A percentile compares a stretch with the other conserved stretches of the same genome.
Conservation (phyloP, 2,888 invertebrate species). For the Nasonia oneida region DNA sequence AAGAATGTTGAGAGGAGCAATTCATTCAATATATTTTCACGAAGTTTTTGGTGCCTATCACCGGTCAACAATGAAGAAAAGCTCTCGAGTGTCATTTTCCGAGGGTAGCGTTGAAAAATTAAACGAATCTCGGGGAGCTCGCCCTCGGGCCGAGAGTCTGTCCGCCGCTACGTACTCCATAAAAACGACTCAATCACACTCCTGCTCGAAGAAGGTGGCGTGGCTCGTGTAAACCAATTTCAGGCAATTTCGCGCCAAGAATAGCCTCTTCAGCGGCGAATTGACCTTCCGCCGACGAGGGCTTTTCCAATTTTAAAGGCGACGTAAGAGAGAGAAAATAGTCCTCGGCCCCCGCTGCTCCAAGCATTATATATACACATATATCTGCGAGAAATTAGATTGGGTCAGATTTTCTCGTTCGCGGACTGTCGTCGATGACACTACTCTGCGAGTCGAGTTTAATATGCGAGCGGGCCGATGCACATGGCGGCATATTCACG, state of each 20-base stretch:
- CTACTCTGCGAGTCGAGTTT: slow-evolving; percentile 42
- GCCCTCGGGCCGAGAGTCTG: slow-evolving; percentile 16
- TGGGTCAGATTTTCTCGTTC: slow-evolving; percentile 66
- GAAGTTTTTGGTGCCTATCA: neutral
- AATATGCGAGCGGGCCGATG: slow-evolving; percentile 52
- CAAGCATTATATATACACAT: neutral
- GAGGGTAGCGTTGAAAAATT: slow-evolving; percentile 66
- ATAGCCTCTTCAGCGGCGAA: slow-evolving; percentile 74
- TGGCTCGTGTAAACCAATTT: slow-evolving; percentile 78
- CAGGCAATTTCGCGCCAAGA: slow-evolving; percentile 79
- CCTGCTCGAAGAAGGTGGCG: slow-evolving; percentile 64
- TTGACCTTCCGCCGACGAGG: slow-evolving; percentile 64
- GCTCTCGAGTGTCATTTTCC: slow-evolving; percentile 43
- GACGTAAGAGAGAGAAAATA: slow-evolving; percentile 46
- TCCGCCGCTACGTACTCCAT: neutral
- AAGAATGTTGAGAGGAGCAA: no score
- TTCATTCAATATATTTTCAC: neutral
- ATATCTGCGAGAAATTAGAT: slow-evolving; percentile 65
- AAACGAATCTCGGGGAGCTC: slow-evolving; percentile 67
- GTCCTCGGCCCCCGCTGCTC: neutral
- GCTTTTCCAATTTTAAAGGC: slow-evolving; percentile 77
- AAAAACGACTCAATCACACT: slow-evolving; percentile 75
- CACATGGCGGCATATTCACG: no score
- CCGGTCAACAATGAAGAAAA: neutral
- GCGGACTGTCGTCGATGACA: slow-evolving; percentile 48